Base-by-base conservation (phyloP, 2,113 vertebrate species). In the Salvelinus alpinus region DNA sequence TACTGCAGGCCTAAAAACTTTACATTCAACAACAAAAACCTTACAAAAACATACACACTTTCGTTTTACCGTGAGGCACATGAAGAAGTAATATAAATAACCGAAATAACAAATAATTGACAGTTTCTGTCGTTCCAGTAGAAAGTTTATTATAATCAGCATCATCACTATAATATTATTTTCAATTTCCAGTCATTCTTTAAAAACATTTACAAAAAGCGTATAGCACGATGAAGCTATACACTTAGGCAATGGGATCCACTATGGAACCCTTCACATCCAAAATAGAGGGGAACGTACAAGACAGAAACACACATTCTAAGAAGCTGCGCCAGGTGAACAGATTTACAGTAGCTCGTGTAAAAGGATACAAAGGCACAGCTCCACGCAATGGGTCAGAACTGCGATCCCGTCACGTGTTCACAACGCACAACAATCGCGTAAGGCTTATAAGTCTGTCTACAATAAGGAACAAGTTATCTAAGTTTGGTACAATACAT, bases 401-500 rank as follows among this genome's bases (percentile, higher is more conserved):
- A 92, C 94, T 92, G 94, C 92, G 93, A 93, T 93, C 95, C 93
- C 89, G 87, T 93, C 94, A 95, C 93, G 93, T 94, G 92, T 94
- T 93, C 93, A 96, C 96, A 94, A 95, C 93, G 94, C 94, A 96
- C 93, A 94, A 96, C 93, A 94, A 92, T 85, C 88, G 89, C 90
- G 96, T 94, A 95, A 94, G 91, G 94, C 94, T 92, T 93, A 92
- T 91, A 95, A 95, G 94, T 94, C 94, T 96, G 94, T 95, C 94
- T 93, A 89, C 93, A 93, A 94, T 78, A 79, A 92, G 94, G 95
- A 95, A 94, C 94, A 94, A 95, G 94, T 88, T 16, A 54, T 95
- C 94, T 96, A 95, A 95, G 92, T 93, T 96, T 95, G 93, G 91
- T 94, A 95, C 95, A 95, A 95, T 94, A 97, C 95, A 96, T 90